Evolutionary conservation across 2,888 invertebrate species (phyloP).

Genomic region (Blomia tropicalis): DNA sequence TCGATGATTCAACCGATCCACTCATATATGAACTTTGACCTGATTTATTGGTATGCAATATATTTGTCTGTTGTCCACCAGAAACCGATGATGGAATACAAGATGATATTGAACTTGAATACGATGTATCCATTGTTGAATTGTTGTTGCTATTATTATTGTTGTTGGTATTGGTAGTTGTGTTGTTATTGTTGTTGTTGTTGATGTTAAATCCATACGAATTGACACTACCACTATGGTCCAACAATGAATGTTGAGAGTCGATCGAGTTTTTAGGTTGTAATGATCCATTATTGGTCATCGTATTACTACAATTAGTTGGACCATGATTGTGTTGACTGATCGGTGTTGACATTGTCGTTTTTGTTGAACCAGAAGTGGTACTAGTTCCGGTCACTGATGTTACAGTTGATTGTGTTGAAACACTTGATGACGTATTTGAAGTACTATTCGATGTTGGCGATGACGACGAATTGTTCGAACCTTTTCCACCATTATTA

Average conservation of each 20-base stretch:
- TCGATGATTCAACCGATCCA: not conserved
- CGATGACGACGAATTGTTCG: not conserved
- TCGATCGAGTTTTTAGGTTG: slow-evolving; percentile 1
- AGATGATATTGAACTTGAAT: not conserved
- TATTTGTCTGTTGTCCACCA: too few species aligned
- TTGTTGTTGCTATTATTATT: not conserved
- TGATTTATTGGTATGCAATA: not conserved
- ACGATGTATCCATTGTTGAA: not conserved
- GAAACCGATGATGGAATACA: too few species aligned
- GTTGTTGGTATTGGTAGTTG: not conserved
- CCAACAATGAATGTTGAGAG: slow-evolving; percentile 5
- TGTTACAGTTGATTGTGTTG: not conserved
- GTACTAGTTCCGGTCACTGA: not conserved
- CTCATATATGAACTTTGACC: not conserved
- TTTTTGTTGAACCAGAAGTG: not conserved
- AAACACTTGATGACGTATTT: not conserved
- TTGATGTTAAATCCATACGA: not conserved
- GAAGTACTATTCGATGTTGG: not conserved
- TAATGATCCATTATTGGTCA: not conserved
- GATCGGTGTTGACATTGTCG: not conserved
- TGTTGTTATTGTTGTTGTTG: not conserved
- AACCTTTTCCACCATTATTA: not conserved
- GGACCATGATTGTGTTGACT: not conserved
- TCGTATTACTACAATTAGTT: not conserved
- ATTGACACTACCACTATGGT: not conserved